These are phyloP conservation scores for Misgurnus anguillicaudatus DNA, from an alignment of 2,113 vertebrate genomes.

Conservation along the genomic window DNA sequence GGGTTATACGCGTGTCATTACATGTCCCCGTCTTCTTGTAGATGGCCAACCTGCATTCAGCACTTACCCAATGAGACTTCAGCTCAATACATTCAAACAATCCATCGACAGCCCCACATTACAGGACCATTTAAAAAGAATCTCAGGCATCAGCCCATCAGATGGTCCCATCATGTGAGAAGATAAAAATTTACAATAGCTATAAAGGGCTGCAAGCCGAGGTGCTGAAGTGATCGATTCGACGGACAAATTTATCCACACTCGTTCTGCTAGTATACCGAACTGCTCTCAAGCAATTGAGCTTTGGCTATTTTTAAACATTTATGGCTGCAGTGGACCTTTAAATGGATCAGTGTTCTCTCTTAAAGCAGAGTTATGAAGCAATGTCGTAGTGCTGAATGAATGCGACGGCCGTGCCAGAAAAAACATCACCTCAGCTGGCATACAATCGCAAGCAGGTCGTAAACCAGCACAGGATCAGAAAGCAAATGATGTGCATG, in stretches of 20 bases:
- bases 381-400: constrained; percentile 31
- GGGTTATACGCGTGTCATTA: not conserved
- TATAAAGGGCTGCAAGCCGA: constrained; percentile 31
- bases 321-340: constrained; percentile 39
- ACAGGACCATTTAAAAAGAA: constrained; percentile 21
- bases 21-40: not conserved
- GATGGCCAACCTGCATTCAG: not conserved
- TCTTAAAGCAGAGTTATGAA: constrained; percentile 12
- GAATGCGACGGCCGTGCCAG: constrained; percentile 41
- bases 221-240: constrained; percentile 38
- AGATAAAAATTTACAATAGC: constrained; percentile 7
- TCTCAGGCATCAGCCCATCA: constrained; percentile 1
- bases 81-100: not conserved
- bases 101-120: not conserved
- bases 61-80: not conserved
- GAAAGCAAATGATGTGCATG: not conserved
- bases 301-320: constrained; percentile 50
- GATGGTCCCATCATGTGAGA: not conserved
- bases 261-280: constrained; percentile 3
- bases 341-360: constrained; percentile 35
- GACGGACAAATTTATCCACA: constrained; percentile 25
- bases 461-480: not conserved
- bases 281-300: constrained; percentile 13
- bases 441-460: constrained; percentile 20
- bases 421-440: constrained; percentile 29